phyloP scores from a whole-genome alignment of 2,113 vertebrate species.

The Phalacrocorax brasilianus region DNA sequence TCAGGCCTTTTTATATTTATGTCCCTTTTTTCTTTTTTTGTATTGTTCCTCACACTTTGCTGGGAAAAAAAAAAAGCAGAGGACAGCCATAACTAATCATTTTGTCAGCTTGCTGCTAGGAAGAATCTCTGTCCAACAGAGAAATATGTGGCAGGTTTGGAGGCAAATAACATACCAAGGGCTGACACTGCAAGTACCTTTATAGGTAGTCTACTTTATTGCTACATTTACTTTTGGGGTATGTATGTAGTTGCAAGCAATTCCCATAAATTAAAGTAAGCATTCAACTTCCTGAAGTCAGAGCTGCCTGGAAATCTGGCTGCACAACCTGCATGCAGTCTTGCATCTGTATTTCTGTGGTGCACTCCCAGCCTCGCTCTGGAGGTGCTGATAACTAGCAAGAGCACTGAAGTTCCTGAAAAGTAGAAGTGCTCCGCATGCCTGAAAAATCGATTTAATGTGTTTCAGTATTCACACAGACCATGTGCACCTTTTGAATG shows the following conservation, averaged over 20 bases:
- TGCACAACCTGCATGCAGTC: background rate
- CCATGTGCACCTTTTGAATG: background rate
- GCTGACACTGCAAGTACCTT: constrained; percentile 65
- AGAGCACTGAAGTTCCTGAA: background rate
- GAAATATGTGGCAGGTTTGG: constrained; percentile 73
- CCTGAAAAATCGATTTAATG: background rate
- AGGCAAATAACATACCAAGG: constrained; percentile 62
- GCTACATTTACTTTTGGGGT: constrained; percentile 47
- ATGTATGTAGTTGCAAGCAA: constrained; percentile 35
- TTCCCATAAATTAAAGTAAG: constrained; percentile 33
- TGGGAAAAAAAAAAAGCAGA: constrained; percentile 50
- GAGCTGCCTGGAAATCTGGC: constrained; percentile 28
- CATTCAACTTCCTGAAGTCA: background rate
- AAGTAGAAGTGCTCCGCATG: background rate
- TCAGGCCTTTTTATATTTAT: constrained; percentile 63
- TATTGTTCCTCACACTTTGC: constrained; percentile 73
- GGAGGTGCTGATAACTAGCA: background rate
- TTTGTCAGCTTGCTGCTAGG: constrained; percentile 83
- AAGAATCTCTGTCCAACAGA: constrained; percentile 79
- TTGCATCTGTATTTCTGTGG: background rate
- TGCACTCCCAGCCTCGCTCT: background rate
- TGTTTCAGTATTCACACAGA: background rate
- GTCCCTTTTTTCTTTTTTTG: constrained; percentile 15
- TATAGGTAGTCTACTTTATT: constrained; percentile 58
- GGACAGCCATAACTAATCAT: constrained; percentile 86